Conservation (phyloP, 2,797 vertebrate genomes). For the Urocyon cinereoargenteus region DNA sequence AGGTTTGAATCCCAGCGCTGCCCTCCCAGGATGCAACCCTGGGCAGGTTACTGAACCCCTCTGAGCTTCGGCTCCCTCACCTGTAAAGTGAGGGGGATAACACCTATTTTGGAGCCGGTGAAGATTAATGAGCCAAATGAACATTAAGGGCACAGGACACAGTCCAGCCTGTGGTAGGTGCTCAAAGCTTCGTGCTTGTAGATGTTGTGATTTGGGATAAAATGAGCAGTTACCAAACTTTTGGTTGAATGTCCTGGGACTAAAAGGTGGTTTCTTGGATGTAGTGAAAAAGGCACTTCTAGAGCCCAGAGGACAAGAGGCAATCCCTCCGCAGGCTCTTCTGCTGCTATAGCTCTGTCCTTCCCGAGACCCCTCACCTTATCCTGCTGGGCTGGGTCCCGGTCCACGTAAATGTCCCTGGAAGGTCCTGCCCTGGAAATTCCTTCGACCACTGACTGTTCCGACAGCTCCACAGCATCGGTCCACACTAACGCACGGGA, state of each 20-base stretch:
- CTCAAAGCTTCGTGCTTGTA: background rate
- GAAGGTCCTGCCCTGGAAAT: background rate
- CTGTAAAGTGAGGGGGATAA: background rate
- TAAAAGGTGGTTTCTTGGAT: background rate
- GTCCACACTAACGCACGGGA: slow-evolving; percentile 70
- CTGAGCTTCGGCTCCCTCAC: background rate
- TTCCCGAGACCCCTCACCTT: slow-evolving; percentile 67
- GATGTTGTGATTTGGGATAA: background rate
- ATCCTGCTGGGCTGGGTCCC: slow-evolving; percentile 71
- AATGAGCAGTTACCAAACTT: background rate
- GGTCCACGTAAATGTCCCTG: slow-evolving; percentile 60
- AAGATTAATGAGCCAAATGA: background rate
- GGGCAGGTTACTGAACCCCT: background rate
- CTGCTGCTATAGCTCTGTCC: background rate
- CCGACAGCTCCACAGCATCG: background rate
- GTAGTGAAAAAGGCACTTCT: background rate
- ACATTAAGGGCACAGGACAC: background rate
- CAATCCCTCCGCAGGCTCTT: fast-evolving
- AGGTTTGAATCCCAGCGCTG: background rate
- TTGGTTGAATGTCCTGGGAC: background rate
- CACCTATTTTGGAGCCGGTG: background rate
- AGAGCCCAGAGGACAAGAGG: background rate
- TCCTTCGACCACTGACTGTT: background rate
- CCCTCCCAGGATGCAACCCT: background rate
- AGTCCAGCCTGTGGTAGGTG: background rate